These are phyloP conservation scores for Tenthredo livida DNA, from an alignment of 2,888 invertebrate species.

Conservation along the genomic window DNA sequence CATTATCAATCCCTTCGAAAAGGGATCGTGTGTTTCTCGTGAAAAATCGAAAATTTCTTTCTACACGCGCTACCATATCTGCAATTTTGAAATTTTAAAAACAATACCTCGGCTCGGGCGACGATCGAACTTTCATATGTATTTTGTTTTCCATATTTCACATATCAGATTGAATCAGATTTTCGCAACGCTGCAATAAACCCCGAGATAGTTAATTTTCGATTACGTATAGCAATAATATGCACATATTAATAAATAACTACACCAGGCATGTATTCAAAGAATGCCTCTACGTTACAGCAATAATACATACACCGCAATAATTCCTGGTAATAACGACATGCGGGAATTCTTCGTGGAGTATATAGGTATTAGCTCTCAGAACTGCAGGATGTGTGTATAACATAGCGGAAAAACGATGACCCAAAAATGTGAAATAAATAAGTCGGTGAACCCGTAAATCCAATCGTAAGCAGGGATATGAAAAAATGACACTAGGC, in stretches of 20 bases:
- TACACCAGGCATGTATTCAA: not conserved
- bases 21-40: not conserved
- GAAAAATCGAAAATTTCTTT: not conserved
- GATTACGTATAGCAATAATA: not conserved
- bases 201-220: not conserved
- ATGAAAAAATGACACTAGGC: not conserved
- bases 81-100: no score
- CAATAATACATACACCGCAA: not conserved
- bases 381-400: not conserved
- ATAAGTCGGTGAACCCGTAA: not conserved
- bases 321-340: not conserved
- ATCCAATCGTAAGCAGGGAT: not conserved
- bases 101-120: no score
- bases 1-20: not conserved
- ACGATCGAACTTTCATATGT: not conserved
- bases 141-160: not conserved
- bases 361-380: no score
- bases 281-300: not conserved
- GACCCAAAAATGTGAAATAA: not conserved
- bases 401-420: not conserved
- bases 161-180: not conserved
- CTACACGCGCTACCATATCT: no score
- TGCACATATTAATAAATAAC: not conserved
- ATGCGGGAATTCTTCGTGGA: not conserved
- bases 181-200: conserved; percentile 6